Evolutionary conservation across 2,797 vertebrate genomes (phyloP), one percentile per base, ranked within the genome.

Genomic region (Megalops cyprinoides): DNA sequence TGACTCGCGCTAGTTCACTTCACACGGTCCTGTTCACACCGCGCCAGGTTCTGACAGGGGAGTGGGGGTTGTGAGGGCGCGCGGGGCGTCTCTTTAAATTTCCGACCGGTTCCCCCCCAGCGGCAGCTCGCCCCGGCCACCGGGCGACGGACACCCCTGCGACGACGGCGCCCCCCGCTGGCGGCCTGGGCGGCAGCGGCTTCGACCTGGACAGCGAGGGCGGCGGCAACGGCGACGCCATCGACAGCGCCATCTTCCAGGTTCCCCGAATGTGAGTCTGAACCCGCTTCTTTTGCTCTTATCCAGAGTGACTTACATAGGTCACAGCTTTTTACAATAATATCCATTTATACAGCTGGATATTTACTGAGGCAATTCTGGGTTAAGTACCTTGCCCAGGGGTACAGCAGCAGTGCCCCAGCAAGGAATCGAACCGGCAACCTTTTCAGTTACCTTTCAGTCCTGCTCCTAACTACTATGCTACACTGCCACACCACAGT

Each of bases 181-280:
- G 96, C 83, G 98, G 97, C 82, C 93, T 98, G 84, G 94, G 93
- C 81, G 97, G 97, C 92, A 98, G 96, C 71, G 97, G 96, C 84
- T 98, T 97, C 92, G 98, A 96, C 89, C 92, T 98, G 93, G 97
- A 99, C 34, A 96, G 96, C 0, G 98, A 99, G 85, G 94, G 92
- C 74, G 96, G 95, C 91, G 92, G 92, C 73, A 93, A 96, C 91
- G 92, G 92, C 73, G 93, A 96, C 34, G 93, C 96, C 2, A 96
- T 95, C 92, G 97, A 99, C 84, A 96, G 93, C 82, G 97, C 96
- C 85, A 95, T 97, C 74, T 99, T 98, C 93, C 96, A 98, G 86
- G 95, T 97, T 82, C 97, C 98, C 8, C 94, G 97, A 95, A 96
- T 98, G 98, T 99, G 94, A 97, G 98, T 94, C 58, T 3, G 4